phyloP scores from a whole-genome alignment of 2,888 invertebrate genomes.

The Chirona hameri region DNA sequence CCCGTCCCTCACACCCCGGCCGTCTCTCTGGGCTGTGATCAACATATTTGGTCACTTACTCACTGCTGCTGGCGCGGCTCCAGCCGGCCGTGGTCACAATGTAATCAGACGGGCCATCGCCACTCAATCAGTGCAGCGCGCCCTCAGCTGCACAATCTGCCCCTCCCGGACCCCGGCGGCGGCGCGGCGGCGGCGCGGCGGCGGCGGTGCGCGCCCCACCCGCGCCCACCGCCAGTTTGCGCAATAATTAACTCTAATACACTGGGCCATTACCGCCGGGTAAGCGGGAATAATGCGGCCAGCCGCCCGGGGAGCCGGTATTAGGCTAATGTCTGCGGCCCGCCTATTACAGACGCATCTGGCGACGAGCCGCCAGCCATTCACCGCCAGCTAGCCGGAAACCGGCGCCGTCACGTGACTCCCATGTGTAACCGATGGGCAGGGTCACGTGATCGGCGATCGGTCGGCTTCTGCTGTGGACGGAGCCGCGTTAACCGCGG shows the following conservation, averaged over 20 bases:
- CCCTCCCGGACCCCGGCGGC: background rate
- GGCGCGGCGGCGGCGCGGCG: background rate
- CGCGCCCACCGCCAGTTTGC: constrained; percentile 13
- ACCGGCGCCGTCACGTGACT: background rate
- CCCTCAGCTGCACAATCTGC: background rate
- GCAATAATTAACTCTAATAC: constrained; percentile 28
- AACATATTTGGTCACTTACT: constrained; percentile 9
- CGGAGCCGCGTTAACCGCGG: too few relatives aligned
- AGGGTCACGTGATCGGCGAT: background rate
- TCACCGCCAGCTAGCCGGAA: constrained; percentile 27
- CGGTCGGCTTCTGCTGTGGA: background rate
- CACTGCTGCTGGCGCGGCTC: background rate
- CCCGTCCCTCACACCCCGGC: background rate
- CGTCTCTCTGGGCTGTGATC: background rate
- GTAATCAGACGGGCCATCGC: background rate
- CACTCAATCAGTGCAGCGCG: background rate
- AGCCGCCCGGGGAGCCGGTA: constrained; percentile 24
- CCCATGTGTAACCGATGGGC: background rate
- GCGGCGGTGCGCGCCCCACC: background rate
- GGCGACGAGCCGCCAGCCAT: background rate
- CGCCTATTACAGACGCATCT: background rate
- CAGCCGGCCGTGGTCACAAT: background rate
- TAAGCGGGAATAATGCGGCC: constrained; percentile 13
- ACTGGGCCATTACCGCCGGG: background rate
- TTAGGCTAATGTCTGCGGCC: constrained; percentile 24